Conservation (phyloP, 2,888 invertebrate genomes). For the Hedychridium roseum region DNA sequence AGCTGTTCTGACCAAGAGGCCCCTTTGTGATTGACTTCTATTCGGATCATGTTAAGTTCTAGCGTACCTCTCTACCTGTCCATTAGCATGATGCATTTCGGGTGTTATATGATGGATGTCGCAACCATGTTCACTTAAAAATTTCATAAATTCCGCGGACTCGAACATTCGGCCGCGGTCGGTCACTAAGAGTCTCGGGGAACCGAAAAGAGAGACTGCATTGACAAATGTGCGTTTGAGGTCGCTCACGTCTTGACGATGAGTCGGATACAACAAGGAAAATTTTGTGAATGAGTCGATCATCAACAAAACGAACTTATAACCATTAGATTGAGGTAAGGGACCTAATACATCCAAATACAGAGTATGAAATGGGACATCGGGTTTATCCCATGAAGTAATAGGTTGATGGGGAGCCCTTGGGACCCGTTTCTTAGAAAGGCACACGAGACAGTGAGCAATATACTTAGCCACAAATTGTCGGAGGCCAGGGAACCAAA, state of each 20-base stretch:
- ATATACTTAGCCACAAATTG: background rate
- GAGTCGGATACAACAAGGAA: background rate
- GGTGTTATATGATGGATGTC: background rate
- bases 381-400: background rate
- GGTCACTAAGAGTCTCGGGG: background rate
- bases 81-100: conserved; percentile 2
- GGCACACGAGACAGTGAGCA: background rate
- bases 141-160: background rate
- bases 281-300: background rate
- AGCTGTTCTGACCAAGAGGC: background rate
- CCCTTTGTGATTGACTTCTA: background rate
- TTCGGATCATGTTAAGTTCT: background rate
- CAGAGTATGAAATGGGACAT: background rate
- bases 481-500: background rate
- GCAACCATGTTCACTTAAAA: background rate
- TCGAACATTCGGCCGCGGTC: background rate
- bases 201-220: background rate
- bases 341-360: background rate
- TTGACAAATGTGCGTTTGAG: background rate
- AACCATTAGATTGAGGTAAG: background rate
- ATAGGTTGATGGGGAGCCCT: background rate
- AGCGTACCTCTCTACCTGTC: background rate
- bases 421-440: background rate
- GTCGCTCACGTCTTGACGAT: background rate
- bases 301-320: background rate